Evolutionary conservation across 2,113 vertebrate species (phyloP).

Genomic region (Fregata magnificens): DNA sequence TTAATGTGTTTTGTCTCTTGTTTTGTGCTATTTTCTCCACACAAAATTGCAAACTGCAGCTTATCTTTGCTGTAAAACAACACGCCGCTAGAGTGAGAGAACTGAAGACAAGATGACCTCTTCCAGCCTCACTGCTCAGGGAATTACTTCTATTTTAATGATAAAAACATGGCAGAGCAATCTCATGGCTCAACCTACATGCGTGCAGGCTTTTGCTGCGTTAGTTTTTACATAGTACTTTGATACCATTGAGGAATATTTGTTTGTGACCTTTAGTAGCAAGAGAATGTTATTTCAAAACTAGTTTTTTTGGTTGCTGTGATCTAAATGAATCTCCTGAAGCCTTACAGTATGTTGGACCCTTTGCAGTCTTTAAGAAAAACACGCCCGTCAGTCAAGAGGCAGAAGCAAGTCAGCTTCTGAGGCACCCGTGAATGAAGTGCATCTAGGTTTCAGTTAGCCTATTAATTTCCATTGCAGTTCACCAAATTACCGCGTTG

Average conservation of each 20-base stretch:
- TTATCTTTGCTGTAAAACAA: not conserved
- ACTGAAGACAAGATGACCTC: not conserved
- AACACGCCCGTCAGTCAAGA: not conserved
- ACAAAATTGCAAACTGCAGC: not conserved
- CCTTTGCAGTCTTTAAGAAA: not conserved
- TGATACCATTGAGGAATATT: not conserved
- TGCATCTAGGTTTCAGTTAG: fast-evolving
- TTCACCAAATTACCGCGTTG: not conserved
- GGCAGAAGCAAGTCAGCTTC: not conserved
- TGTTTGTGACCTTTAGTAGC: not conserved
- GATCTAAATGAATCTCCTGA: not conserved
- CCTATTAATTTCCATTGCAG: not conserved
- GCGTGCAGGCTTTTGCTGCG: not conserved
- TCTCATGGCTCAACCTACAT: not conserved
- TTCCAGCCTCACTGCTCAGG: not conserved
- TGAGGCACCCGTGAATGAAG: not conserved
- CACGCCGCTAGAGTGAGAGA: not conserved
- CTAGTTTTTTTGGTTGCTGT: not conserved
- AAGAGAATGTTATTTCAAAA: not conserved
- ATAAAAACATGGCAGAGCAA: not conserved
- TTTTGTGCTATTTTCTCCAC: not conserved
- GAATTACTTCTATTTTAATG: not conserved
- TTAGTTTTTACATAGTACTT: not conserved
- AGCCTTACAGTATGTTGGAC: not conserved
- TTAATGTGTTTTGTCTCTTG: not conserved